These are phyloP conservation scores for Tetragnatha versicolor DNA, from an alignment of 1,140 invertebrate genomes.

Conservation along the genomic window DNA sequence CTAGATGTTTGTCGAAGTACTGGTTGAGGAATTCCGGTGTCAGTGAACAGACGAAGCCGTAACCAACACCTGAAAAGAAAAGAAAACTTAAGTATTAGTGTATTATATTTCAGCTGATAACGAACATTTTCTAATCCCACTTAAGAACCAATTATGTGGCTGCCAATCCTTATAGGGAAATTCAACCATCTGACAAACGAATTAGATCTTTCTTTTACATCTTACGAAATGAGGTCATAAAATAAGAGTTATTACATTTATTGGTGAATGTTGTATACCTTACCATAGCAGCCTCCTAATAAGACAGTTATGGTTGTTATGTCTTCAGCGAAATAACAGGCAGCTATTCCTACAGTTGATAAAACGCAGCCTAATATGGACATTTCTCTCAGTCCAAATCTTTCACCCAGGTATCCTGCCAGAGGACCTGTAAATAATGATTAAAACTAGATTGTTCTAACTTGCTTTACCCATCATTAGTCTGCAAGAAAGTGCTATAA, in stretches of 20 bases:
- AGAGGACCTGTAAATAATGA: not conserved
- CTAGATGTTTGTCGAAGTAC: not conserved
- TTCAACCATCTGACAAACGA: too few relatives aligned
- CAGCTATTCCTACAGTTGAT: not conserved
- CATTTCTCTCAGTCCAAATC: not conserved
- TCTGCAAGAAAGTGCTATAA: not conserved
- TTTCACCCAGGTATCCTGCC: not conserved
- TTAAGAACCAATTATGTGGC: too few relatives aligned
- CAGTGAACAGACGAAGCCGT: not conserved
- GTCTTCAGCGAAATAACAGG: not conserved
- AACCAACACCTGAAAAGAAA: not conserved
- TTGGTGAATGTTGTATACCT: not conserved
- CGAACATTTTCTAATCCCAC: not conserved
- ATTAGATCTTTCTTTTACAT: too few relatives aligned
- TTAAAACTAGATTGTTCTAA: not conserved
- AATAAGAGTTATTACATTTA: not conserved
- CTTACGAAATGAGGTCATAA: too few relatives aligned
- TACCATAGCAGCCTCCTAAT: slow-evolving; percentile 3
- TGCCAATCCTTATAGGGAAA: too few relatives aligned
- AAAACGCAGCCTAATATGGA: not conserved
- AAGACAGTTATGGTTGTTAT: not conserved
- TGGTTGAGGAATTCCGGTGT: not conserved
- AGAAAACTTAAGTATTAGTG: not conserved
- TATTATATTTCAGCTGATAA: not conserved
- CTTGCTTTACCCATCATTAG: not conserved